phyloP scores from a whole-genome alignment of 2,888 invertebrate species.

The Ellobium chinense region DNA sequence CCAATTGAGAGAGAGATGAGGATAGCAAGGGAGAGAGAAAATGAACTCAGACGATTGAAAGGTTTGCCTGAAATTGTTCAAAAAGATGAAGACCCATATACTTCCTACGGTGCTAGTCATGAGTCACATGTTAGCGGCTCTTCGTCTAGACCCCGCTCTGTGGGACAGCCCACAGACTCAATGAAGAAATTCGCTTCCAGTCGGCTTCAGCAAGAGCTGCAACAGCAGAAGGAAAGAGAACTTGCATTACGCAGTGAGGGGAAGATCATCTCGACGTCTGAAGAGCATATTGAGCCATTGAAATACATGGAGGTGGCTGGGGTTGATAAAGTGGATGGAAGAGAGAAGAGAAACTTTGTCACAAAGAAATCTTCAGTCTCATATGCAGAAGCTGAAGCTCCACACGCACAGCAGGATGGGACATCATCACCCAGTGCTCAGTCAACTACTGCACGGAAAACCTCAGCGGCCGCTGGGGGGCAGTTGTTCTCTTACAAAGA shows the following conservation, averaged over 20 bases:
- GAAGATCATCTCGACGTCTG: conserved; percentile 82
- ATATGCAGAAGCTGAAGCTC: neutral
- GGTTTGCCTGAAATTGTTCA: conserved; percentile 65
- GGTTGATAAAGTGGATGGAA: conserved; percentile 51
- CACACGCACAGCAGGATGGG: neutral
- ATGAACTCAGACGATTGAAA: conserved; percentile 78
- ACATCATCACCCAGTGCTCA: neutral
- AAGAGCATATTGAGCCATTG: conserved; percentile 81
- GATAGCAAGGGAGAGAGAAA: conserved; percentile 80
- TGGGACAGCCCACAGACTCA: conserved; percentile 43
- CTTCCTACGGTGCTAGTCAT: conserved; percentile 22
- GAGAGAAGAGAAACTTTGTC: conserved; percentile 66
- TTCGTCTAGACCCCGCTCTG: neutral
- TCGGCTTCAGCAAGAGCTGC: conserved; percentile 93
- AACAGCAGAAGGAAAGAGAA: conserved; percentile 91
- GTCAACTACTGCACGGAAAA: conserved; percentile 8
- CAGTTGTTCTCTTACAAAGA: conserved; percentile 81
- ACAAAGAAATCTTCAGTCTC: conserved; percentile 22
- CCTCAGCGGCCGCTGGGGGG: conserved; percentile 22
- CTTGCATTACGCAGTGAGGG: conserved; percentile 87
- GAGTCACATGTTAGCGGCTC: neutral
- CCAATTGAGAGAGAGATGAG: conserved; percentile 82
- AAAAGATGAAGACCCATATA: conserved; percentile 26
- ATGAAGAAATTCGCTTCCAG: conserved; percentile 80
- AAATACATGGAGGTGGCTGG: conserved; percentile 68